Evolutionary conservation across 2,797 vertebrate genomes (phyloP), one percentile per base, ranked within the genome.

Genomic region (Mormyrops boulengeri): DNA sequence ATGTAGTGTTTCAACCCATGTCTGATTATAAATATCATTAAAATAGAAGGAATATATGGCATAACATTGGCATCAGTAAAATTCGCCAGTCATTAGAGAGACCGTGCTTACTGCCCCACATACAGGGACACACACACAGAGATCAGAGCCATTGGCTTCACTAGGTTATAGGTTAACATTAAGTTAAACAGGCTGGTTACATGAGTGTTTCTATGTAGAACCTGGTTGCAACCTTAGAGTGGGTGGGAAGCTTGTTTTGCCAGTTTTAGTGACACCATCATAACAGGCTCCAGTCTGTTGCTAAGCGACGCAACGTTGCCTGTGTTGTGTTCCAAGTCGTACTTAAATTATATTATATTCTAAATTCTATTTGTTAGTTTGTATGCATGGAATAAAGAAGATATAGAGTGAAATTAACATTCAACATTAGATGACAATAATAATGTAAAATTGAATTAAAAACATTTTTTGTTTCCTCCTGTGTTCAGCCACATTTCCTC

Each of bases 201-300:
- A 30, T 34, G 22, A 73, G 34, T 30, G 17, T 57, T 80, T 80
- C 73, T n/a, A 44, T 19, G 73, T 80, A 30, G 47, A 12, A 53
- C 26, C 11, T 30, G 26, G 84, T 26, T 14, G 44, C 47, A 85
- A 53, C 84, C 47, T 30, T 30, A 52, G 84, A 12, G 84, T 85
- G n/a, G 49, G 44, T 26, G 47, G 9, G 44, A 85, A 52, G 84
- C 41, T 85, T 12, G 22, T 85, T 30, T 30, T 85, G 22, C 47
- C 50, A 5, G 47, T 30, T 30, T 85, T 85, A 50, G 11, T 85
- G 84, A 50, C 47, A 53, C 22, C 84, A 85, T 49, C 49, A 85
- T 50, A 85, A 96, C 96, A 95, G 96, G 96, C 88, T 95, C 96
- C 17, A 94, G 94, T 0, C 94, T 94, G 89, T 95, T 95, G 47